Conservation (phyloP, 1,140 invertebrate species). For the Papilio glaucus region DNA sequence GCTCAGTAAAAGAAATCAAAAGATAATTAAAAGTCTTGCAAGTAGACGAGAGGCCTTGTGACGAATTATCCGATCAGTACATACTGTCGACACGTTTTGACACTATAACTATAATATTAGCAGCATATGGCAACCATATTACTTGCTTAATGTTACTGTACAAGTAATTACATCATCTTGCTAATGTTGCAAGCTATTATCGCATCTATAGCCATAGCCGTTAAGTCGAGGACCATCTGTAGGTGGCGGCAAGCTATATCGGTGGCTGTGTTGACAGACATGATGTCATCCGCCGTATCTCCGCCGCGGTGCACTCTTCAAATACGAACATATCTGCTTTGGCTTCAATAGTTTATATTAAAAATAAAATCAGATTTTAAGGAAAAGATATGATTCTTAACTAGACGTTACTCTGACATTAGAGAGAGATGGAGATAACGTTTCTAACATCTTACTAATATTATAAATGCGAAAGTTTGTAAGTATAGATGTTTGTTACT, state of each 20-base stretch:
- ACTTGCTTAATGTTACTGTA: constrained; percentile 27
- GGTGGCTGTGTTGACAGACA: constrained; percentile 27
- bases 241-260: background rate
- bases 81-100: background rate
- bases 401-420: background rate
- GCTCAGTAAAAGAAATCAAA: too few species aligned
- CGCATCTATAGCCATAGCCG: background rate
- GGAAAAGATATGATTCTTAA: background rate
- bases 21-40: too few species aligned
- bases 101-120: constrained; percentile 18
- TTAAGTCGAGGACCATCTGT: background rate
- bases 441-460: too few species aligned
- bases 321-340: constrained; percentile 4
- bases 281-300: constrained; percentile 17
- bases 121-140: constrained; percentile 28
- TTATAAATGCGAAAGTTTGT: too few species aligned
- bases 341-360: background rate
- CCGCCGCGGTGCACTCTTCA: constrained; percentile 25
- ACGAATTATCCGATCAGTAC: constrained; percentile 1
- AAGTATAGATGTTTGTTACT: too few species aligned
- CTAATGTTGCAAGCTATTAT: constrained; percentile 21
- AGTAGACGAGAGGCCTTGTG: background rate
- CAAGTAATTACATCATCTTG: constrained; percentile 39
- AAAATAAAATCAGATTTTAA: too few species aligned
- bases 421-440: too few species aligned